Evolutionary conservation across 2,888 invertebrate genomes (phyloP).

Genomic region (Neria commutata): DNA sequence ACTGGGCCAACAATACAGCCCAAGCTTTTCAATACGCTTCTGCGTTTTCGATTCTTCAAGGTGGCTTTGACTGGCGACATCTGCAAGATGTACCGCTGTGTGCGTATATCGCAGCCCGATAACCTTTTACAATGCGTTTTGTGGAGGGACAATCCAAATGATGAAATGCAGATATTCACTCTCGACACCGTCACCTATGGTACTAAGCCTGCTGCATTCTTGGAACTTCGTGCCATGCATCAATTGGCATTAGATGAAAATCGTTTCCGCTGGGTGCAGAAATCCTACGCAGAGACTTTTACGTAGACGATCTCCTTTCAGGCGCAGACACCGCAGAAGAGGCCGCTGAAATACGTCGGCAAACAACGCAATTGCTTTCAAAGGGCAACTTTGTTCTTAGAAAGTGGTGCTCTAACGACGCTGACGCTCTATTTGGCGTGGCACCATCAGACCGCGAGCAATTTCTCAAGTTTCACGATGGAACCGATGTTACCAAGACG

Average conservation of each 20-base stretch:
- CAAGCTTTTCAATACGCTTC: neutral
- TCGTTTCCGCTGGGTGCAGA: neutral
- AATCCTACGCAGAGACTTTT: neutral
- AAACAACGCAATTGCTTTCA: neutral
- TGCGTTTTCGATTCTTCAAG: neutral
- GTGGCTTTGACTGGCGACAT: neutral
- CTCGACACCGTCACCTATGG: constrained; percentile 7
- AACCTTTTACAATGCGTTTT: constrained; percentile 3
- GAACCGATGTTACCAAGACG: constrained; percentile 15
- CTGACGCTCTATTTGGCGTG: constrained; percentile 7
- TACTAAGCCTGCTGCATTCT: constrained; percentile 1
- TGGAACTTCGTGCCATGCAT: neutral
- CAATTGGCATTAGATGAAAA: neutral
- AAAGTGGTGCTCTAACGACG: constrained; percentile 6
- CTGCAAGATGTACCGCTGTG: neutral
- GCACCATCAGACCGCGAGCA: constrained; percentile 11
- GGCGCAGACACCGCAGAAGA: neutral
- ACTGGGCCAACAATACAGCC: constrained; percentile 1
- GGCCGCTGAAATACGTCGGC: neutral
- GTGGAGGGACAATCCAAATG: constrained; percentile 4
- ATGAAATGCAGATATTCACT: neutral
- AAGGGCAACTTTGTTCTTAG: neutral
- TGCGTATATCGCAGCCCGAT: neutral
- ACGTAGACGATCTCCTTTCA: neutral
- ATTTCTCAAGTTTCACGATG: constrained; percentile 20